Evolutionary conservation across 2,888 invertebrate genomes (phyloP).

Genomic region (Orthosia gothica): DNA sequence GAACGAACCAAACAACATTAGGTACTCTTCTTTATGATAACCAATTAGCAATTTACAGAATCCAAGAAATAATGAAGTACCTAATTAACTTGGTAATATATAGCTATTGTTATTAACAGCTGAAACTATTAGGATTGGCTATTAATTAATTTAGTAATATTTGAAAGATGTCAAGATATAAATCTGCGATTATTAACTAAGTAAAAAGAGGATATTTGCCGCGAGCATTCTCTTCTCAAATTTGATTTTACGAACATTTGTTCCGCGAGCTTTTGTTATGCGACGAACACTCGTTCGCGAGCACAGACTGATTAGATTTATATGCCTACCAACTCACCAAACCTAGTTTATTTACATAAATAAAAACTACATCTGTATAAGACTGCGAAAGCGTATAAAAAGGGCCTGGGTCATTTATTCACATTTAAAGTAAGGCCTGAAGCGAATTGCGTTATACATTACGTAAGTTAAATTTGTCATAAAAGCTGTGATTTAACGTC

Average conservation of each 20-base stretch:
- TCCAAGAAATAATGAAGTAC: constrained; percentile 9
- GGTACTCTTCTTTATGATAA: constrained; percentile 29
- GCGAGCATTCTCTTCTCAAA: neutral
- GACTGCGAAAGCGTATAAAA: no score
- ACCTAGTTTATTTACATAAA: no score
- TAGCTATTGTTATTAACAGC: constrained; percentile 1
- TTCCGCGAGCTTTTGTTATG: neutral
- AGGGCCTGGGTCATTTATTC: no score
- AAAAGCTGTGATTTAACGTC: constrained; percentile 30
- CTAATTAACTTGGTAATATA: neutral
- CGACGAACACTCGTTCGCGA: neutral
- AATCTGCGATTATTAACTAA: neutral
- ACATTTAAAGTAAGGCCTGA: neutral
- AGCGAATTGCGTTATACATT: constrained; percentile 10
- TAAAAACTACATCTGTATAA: no score
- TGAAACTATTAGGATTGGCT: constrained; percentile 7
- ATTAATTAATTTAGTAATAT: neutral
- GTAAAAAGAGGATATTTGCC: neutral
- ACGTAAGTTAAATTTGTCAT: constrained; percentile 38
- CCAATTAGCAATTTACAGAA: constrained; percentile 26
- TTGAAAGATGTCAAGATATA: neutral
- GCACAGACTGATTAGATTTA: no score
- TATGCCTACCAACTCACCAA: no score
- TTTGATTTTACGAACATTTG: neutral
- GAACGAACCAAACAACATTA: constrained; percentile 38